These are phyloP conservation scores for Sialia sialis DNA, from an alignment of 2,113 vertebrate species.

Conservation along the genomic window DNA sequence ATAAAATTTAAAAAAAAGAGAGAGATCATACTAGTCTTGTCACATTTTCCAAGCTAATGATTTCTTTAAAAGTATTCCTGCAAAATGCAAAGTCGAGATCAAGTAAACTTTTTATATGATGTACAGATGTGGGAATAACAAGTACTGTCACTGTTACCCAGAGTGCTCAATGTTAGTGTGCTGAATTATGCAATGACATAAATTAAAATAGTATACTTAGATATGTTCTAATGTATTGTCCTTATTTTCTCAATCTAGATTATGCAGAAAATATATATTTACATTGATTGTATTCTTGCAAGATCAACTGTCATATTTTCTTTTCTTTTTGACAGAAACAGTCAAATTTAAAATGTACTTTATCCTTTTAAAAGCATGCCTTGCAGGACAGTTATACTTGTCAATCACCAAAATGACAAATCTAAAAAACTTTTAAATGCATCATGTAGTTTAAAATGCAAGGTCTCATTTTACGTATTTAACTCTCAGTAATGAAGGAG, in stretches of 20 bases:
- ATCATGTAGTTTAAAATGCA: background rate
- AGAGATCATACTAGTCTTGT: background rate
- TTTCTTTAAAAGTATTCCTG: background rate
- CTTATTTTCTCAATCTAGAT: background rate
- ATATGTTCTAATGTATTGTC: background rate
- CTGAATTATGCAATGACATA: background rate
- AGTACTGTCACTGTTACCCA: background rate
- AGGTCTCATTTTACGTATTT: background rate
- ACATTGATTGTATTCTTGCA: background rate
- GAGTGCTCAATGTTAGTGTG: background rate
- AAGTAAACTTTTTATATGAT: background rate
- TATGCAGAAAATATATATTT: background rate
- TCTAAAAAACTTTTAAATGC: background rate
- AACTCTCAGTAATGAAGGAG: background rate
- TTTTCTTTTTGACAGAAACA: background rate
- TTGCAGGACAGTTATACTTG: background rate
- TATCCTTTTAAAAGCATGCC: background rate
- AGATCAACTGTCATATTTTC: background rate
- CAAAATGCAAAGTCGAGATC: background rate
- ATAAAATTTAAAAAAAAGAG: background rate
- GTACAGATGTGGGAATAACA: background rate
- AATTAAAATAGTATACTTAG: background rate
- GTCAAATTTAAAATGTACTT: background rate
- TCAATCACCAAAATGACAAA: background rate
- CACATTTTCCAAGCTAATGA: background rate